A percentile compares a stretch with the other conserved stretches of the same genome.
These are phyloP conservation scores for Luidia sarsii DNA, from an alignment of 53 echinoderm and acorn worm species.

Conservation along the genomic window DNA sequence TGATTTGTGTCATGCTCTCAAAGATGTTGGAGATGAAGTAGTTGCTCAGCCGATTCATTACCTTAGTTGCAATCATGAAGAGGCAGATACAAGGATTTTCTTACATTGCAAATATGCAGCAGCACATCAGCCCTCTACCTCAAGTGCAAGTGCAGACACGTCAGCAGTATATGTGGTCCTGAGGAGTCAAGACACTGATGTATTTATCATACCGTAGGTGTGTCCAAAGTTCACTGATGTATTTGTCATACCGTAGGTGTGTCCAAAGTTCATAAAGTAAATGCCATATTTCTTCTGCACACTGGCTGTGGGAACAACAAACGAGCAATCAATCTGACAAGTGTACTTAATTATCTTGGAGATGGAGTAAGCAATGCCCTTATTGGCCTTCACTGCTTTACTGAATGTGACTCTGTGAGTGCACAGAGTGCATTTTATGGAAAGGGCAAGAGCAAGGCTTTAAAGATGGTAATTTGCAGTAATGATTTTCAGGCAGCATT, in stretches of 20 bases:
- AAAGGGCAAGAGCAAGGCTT: slow-evolving; percentile 59
- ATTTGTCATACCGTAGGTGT: slow-evolving; percentile 18
- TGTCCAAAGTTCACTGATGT: slow-evolving; percentile 33
- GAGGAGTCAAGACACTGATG: slow-evolving; percentile 66
- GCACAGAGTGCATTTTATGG: slow-evolving; percentile 66
- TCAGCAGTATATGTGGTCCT: slow-evolving; percentile 16
- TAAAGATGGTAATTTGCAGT: slow-evolving; percentile 24
- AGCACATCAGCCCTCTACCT: neutral
- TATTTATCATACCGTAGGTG: slow-evolving; percentile 63
- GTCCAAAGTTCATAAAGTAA: slow-evolving; percentile 18
- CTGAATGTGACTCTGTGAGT: slow-evolving; percentile 74
- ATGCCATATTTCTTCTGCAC: slow-evolving; percentile 41
- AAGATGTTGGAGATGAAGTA: neutral
- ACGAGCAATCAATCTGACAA: slow-evolving; percentile 38
- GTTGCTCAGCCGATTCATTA: neutral
- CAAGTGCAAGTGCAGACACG: slow-evolving; percentile 10
- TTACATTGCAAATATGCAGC: slow-evolving; percentile 47
- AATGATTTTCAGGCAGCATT: neutral
- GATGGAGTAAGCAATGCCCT: slow-evolving; percentile 15
- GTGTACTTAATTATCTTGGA: slow-evolving; percentile 27
- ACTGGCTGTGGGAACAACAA: slow-evolving; percentile 45
- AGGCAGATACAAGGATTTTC: slow-evolving; percentile 65
- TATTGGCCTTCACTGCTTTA: slow-evolving; percentile 55
- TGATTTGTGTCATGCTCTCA: slow-evolving; percentile 54
- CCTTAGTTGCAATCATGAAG: slow-evolving; percentile 51